phyloP scores from a whole-genome alignment of 2,797 vertebrate genomes.

The Halcyon leucocephala region DNA sequence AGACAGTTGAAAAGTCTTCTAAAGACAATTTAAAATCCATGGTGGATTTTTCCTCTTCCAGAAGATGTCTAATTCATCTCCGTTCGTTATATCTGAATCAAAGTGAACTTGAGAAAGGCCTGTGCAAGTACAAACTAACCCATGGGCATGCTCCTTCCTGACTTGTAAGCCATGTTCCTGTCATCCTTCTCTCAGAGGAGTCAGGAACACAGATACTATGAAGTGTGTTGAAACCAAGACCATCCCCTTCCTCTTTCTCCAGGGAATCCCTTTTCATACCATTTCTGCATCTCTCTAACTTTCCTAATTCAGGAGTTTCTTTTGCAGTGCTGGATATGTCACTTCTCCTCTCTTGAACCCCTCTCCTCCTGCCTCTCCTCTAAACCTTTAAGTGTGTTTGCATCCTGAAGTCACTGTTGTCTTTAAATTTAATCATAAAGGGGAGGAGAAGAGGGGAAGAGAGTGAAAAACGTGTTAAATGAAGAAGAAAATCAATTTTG shows the following conservation, averaged over 20 bases:
- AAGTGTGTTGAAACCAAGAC: background rate
- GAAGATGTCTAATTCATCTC: background rate
- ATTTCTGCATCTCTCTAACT: background rate
- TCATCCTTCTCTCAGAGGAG: background rate
- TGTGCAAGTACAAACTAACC: background rate
- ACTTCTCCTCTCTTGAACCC: background rate
- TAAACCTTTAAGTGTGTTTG: background rate
- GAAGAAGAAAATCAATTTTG: slow-evolving; percentile 73
- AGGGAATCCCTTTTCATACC: background rate
- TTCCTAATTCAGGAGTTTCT: background rate
- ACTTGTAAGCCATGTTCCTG: accelerated
- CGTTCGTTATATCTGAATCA: background rate
- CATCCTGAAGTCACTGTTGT: background rate
- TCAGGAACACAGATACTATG: background rate
- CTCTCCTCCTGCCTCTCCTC: background rate
- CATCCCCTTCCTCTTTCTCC: background rate
- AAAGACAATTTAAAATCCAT: background rate
- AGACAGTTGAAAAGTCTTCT: background rate
- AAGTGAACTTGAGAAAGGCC: background rate
- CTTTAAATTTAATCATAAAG: slow-evolving; percentile 47
- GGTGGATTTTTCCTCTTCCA: background rate
- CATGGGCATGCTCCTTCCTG: accelerated
- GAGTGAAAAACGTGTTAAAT: slow-evolving; percentile 44
- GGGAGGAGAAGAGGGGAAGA: slow-evolving; percentile 21
- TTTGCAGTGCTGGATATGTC: background rate